phyloP scores from a whole-genome alignment of 2,797 vertebrate genomes.

The Pseudotriccus pelzelni region DNA sequence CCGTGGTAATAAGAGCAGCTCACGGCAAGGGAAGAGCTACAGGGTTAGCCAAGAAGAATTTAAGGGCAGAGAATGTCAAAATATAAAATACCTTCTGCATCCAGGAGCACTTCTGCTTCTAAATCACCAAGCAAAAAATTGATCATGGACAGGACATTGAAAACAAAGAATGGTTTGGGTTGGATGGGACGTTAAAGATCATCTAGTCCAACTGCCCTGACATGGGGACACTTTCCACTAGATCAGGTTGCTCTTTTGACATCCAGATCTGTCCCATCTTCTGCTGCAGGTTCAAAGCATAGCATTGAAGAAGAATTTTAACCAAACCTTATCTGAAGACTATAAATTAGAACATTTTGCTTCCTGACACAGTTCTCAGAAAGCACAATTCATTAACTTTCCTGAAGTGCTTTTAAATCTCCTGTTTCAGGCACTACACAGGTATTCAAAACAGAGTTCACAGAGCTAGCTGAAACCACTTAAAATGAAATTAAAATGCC shows the following conservation, averaged over 20 bases:
- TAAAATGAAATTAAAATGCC: constrained; percentile 35
- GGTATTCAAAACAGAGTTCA: constrained; percentile 40
- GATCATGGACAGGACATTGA: background rate
- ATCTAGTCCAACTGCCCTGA: background rate
- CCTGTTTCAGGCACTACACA: constrained; percentile 23
- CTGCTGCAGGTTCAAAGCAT: background rate
- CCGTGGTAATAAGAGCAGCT: background rate
- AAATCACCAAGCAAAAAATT: background rate
- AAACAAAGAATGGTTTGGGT: background rate
- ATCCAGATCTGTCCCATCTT: background rate
- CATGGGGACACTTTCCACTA: accelerated
- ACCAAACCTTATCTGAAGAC: constrained; percentile 5
- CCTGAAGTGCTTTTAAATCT: constrained; percentile 51
- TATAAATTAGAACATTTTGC: background rate
- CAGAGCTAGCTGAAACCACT: constrained; percentile 38
- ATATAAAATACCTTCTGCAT: background rate
- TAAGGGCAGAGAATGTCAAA: background rate
- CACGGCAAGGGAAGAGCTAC: background rate
- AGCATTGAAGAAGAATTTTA: background rate
- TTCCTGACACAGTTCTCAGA: constrained; percentile 24
- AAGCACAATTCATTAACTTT: constrained; percentile 37
- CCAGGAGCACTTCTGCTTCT: background rate
- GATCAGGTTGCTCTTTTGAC: background rate
- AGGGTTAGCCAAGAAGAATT: background rate
- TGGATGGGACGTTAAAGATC: background rate